phyloP scores from a whole-genome alignment of 2,113 vertebrate species.

The Saguinus imperator region DNA sequence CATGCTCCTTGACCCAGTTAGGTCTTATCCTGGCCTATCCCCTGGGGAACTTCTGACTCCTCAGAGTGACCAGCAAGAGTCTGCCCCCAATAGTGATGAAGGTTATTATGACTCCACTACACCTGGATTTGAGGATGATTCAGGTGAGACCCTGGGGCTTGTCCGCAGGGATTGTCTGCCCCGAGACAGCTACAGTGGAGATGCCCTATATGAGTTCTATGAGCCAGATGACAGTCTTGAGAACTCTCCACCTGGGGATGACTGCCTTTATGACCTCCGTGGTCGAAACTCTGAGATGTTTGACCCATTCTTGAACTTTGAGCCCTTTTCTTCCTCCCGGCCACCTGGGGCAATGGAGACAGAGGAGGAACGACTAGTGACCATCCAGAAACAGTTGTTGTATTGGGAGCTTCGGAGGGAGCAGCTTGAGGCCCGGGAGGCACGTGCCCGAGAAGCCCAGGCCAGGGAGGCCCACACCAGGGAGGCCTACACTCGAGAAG shows the following conservation, averaged over 20 bases:
- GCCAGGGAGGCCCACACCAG: neutral
- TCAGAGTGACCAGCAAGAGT: conserved; percentile 96
- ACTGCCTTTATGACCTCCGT: conserved; percentile 86
- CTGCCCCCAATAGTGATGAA: conserved; percentile 96
- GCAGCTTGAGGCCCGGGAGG: conserved; percentile 63
- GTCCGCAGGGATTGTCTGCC: conserved; percentile 89
- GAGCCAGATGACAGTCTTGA: conserved; percentile 92
- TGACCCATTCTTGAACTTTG: conserved; percentile 86
- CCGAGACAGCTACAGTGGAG: conserved; percentile 96
- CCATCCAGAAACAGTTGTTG: conserved; percentile 89
- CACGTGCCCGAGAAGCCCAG: conserved; percentile 35
- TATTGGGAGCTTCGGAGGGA: conserved; percentile 88
- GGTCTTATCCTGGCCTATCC: conserved; percentile 76
- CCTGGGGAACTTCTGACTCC: conserved; percentile 89
- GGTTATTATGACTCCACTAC: conserved; percentile 98
- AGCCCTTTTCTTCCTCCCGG: conserved; percentile 80
- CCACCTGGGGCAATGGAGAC: conserved; percentile 88
- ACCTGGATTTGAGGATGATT: conserved; percentile 93
- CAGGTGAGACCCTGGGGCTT: conserved; percentile 86
- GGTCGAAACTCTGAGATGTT: conserved; percentile 81
- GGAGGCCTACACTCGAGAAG: neutral
- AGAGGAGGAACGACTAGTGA: conserved; percentile 87
- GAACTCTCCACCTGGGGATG: conserved; percentile 87
- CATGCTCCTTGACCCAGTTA: conserved; percentile 77
- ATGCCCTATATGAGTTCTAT: conserved; percentile 97